A percentile compares a stretch with the other conserved stretches of the same genome.
Evolutionary conservation across 1,140 invertebrate genomes (phyloP).

Genomic region (Zelostemma sp.): DNA sequence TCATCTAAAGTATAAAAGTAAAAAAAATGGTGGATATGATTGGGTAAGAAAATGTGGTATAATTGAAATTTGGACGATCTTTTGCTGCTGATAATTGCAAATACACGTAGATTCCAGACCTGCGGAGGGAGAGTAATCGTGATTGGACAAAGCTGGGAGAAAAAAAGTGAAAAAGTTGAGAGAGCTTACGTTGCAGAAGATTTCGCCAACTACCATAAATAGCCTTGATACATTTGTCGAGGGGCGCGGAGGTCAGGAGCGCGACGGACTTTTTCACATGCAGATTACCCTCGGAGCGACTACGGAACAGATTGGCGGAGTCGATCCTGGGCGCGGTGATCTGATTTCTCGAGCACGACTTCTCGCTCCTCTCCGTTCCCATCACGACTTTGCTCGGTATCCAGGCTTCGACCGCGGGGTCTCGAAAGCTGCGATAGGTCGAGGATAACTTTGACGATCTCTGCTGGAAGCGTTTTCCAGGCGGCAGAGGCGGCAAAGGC

Average conservation of each 20-base stretch:
- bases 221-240: constrained; percentile 69
- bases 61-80: too few relatives aligned
- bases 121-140: too few relatives aligned
- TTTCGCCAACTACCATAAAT: constrained; percentile 71
- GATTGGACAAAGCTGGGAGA: not conserved
- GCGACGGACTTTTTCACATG: constrained; percentile 29
- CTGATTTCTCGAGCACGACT: constrained; percentile 37
- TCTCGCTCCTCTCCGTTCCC: constrained; percentile 36
- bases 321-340: constrained; percentile 32
- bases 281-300: constrained; percentile 68
- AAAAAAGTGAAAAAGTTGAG: not conserved
- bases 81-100: too few relatives aligned
- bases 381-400: constrained; percentile 47
- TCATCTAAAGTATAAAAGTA: too few relatives aligned
- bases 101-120: too few relatives aligned
- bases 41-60: too few relatives aligned
- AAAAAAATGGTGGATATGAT: too few relatives aligned
- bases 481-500: constrained; percentile 62
- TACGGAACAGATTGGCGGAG: constrained; percentile 59
- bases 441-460: constrained; percentile 63
- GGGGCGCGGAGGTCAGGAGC: constrained; percentile 47
- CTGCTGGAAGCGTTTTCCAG: constrained; percentile 62
- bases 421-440: constrained; percentile 70
- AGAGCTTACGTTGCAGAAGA: constrained; percentile 68
- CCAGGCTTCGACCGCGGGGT: constrained; percentile 66